Conservation (phyloP, 1,140 invertebrate genomes). For the Drosophila tani region DNA sequence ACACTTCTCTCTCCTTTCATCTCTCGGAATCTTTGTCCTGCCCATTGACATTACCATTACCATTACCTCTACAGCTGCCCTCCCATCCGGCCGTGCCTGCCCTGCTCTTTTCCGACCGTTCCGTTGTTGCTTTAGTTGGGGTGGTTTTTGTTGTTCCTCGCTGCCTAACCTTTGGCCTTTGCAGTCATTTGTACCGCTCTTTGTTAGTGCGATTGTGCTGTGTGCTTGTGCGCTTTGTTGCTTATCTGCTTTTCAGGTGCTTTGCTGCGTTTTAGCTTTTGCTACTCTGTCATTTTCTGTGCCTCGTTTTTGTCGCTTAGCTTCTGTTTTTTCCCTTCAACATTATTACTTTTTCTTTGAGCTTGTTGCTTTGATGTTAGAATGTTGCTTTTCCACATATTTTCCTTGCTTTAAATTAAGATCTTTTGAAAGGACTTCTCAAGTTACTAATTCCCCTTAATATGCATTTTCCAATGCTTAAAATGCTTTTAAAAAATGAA, state of each 20-base stretch:
- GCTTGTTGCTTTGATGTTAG: slow-evolving; percentile 20
- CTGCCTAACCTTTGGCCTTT: slow-evolving; percentile 24
- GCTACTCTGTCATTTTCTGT: slow-evolving; percentile 20
- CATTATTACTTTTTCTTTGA: slow-evolving; percentile 15
- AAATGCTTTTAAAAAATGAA: not conserved
- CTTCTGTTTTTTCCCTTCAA: slow-evolving; percentile 13
- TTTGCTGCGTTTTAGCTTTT: slow-evolving; percentile 23
- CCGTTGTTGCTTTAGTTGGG: slow-evolving; percentile 1
- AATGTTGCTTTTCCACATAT: slow-evolving; percentile 1
- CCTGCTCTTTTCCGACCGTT: slow-evolving; percentile 12
- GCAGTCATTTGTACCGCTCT: slow-evolving; percentile 38
- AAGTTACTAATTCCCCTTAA: not conserved
- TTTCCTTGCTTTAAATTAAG: not conserved
- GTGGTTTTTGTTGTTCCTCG: not conserved
- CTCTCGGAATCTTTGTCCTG: slow-evolving; percentile 17
- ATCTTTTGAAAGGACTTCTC: not conserved
- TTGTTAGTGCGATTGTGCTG: slow-evolving; percentile 26
- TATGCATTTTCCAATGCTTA: not conserved
- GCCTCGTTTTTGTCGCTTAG: slow-evolving; percentile 14
- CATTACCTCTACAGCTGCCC: not conserved
- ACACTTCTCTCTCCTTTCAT: slow-evolving; percentile 40
- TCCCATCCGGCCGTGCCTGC: not conserved
- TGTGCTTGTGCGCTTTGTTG: slow-evolving; percentile 14
- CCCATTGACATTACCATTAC: slow-evolving; percentile 44
- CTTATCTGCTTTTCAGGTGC: slow-evolving; percentile 42